Evolutionary conservation across 2,113 vertebrate species (phyloP), one percentile per base, ranked within the genome.

Genomic region (Bathybates hornii): DNA sequence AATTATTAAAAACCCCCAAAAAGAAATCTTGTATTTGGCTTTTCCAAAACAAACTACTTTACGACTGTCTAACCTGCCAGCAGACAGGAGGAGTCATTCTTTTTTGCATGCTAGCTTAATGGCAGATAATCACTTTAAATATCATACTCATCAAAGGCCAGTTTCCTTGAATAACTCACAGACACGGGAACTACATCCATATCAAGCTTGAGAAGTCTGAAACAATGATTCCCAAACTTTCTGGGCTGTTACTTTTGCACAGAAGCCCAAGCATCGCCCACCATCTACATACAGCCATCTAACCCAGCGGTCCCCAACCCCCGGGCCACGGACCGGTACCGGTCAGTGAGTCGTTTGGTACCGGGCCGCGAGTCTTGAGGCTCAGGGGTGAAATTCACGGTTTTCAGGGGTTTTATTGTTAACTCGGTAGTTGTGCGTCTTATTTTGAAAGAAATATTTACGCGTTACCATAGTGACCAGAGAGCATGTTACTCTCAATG

Each of bases 1-100:
- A 0, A 68, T 68, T 13, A 50, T 48, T 29, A 50, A 76, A 76
- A 1, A 0, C 0, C 14, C 43, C 9, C 43, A 2, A 50, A 78
- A 29, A 12, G 4, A 73, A 16, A 76, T 76, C 14, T 78, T 27
- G 14, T 48, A 50, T 76, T 76, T 29, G 71, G 6, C 10, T 76
- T 50, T 76, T 78, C 71, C 27, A 32, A 32, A 78, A 78, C 16
- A 19, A 11, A 8, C 43, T 50, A 1, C 14, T 48, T 76, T 0
- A 0, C 2, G 2, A 48, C 1, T 7, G 21, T 48, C 24, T 13
- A 76, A 29, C 21, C 21, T 73, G 41, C 71, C 43, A 50, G 41
- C 41, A 48, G 24, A 50, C 43, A 19, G 16, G 6, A 36, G 9
- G 43, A 6, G n/a, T 43, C 66, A 24, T 48, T 76, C 41, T 29